Evolutionary conservation across 2,797 vertebrate genomes (phyloP), one percentile per base, ranked within the genome.

Genomic region (Neostethus bicornis): DNA sequence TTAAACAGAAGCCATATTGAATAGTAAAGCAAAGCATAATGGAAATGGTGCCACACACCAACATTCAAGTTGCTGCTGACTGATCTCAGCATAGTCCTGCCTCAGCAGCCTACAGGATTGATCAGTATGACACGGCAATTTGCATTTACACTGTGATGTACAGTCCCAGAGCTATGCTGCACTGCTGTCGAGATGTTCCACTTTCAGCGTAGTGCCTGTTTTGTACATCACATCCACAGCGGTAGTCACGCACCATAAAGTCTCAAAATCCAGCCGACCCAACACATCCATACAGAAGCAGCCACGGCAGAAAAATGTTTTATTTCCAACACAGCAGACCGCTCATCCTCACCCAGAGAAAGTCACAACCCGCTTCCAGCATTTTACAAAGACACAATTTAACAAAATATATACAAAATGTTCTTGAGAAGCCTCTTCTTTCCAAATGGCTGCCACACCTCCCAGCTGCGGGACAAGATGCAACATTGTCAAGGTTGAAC

Each of bases 111-210:
- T 46, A 14, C 57, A 64, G 70, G 77, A 85, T 60, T 84, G 82
- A 88, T 87, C 80, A 82, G 70, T 70, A 83, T 80, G 86, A 91
- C 81, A 80, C 74, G 61, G 79, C 76, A 84, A 81, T 86, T 80
- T 85, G 64, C 83, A 81, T 85, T 79, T 74, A 72, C 81, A 74
- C 29, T 43, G 67, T 65, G 70, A 84, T 57, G 66, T 68, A 68
- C 51, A 46, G 42, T 75, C 77, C 66, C 65, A 12, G 17, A 70
- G 59, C 66, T 56, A 21, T 53, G 60, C 77, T 75, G 74, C 66
- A 68, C 28, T 73, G 75, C 75, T 80, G 77, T 47, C 21, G 48
- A 73, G 62, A 66, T 63, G 67, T 60, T 62, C 49, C 38, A 63
- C 57, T 68, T 73, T 59, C 38, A 29, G 34, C 4, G 3, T 70